Evolutionary conservation across 2,888 invertebrate genomes (phyloP).

Genomic region (Nomada hirtipes): DNA sequence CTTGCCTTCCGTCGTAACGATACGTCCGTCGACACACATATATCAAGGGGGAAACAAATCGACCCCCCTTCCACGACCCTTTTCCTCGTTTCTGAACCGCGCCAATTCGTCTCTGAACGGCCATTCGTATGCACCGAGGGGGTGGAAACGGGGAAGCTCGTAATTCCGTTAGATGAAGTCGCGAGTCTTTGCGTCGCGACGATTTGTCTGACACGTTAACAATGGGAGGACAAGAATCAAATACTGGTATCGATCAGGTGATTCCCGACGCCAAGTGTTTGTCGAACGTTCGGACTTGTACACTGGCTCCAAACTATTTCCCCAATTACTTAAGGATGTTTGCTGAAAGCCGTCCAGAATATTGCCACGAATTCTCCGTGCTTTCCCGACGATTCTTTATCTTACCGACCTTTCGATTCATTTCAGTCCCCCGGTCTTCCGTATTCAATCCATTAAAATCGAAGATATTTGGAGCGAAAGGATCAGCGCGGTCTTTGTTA

Average conservation of each 20-base stretch:
- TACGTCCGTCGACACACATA: constrained; percentile 36
- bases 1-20: not conserved
- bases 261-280: not conserved
- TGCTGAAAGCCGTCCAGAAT: not conserved
- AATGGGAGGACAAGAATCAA: not conserved
- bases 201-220: not conserved
- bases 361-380: too few species aligned
- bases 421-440: not conserved
- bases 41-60: constrained; percentile 36
- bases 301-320: not conserved
- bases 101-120: constrained; percentile 16
- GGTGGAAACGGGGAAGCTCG: not conserved
- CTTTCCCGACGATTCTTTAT: not conserved
- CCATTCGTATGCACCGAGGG: constrained; percentile 50
- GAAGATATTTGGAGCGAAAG: too few species aligned
- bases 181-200: constrained; percentile 16
- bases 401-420: not conserved
- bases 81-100: constrained; percentile 14
- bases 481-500: too few species aligned
- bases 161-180: constrained; percentile 43
- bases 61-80: constrained; percentile 22
- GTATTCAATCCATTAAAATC: too few species aligned
- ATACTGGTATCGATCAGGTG: not conserved
- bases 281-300: not conserved
- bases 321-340: not conserved